These are phyloP conservation scores for Gambelia wislizenii DNA, from an alignment of 2,797 vertebrate genomes.

Conservation along the genomic window DNA sequence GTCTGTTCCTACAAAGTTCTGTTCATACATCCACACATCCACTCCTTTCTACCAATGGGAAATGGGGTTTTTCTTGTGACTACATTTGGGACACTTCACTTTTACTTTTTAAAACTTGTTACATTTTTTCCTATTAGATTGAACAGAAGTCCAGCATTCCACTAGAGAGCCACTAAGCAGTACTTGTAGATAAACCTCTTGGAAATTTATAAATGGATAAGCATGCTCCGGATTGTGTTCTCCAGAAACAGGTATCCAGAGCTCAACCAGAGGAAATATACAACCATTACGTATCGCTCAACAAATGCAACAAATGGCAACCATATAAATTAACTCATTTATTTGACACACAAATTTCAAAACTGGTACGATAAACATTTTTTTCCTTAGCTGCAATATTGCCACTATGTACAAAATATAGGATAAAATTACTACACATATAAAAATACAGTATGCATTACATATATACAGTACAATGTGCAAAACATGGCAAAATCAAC, in stretches of 20 bases:
- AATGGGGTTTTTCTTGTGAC: background rate
- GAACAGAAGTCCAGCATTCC: background rate
- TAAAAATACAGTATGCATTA: conserved; percentile 95
- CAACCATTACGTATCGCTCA: background rate
- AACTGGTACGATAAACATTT: conserved; percentile 85
- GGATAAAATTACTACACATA: conserved; percentile 91
- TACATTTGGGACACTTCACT: no score
- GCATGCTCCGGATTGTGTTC: background rate
- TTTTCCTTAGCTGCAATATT: conserved; percentile 84
- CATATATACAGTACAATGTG: conserved; percentile 99
- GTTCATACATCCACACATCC: background rate
- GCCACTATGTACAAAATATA: conserved; percentile 94
- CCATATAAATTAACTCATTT: conserved; percentile 87
- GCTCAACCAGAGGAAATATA: background rate
- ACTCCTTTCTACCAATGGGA: background rate
- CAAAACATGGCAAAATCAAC: conserved; percentile 94
- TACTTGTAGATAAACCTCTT: no score
- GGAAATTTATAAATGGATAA: background rate
- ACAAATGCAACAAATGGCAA: conserved; percentile 25
- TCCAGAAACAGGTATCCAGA: background rate
- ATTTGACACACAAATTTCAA: conserved; percentile 93
- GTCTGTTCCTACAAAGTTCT: background rate
- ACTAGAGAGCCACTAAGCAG: background rate
- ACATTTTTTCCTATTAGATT: background rate
- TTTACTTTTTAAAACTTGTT: background rate